Conservation (phyloP, 2,113 vertebrate species). For the Pseudorasbora parva region DNA sequence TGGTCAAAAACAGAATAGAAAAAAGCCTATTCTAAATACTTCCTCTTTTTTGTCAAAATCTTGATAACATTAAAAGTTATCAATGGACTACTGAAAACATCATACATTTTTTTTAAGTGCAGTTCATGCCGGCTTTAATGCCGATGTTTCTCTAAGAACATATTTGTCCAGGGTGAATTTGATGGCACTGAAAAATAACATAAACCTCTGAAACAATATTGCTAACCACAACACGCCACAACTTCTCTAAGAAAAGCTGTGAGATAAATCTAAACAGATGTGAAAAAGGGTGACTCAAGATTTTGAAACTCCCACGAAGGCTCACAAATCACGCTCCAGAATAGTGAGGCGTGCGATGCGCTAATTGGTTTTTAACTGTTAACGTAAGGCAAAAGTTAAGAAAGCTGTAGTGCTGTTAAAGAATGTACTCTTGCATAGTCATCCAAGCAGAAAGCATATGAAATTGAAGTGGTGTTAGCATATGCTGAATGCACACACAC, state of each 20-base stretch:
- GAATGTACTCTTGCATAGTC: slow-evolving; percentile 27
- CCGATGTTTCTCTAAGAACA: neutral
- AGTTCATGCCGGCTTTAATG: too few relatives aligned
- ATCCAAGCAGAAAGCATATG: slow-evolving; percentile 23
- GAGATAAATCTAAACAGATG: neutral
- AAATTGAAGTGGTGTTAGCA: slow-evolving; percentile 32
- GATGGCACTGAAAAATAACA: neutral
- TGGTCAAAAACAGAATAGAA: too few relatives aligned
- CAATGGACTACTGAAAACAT: too few relatives aligned
- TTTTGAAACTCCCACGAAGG: neutral
- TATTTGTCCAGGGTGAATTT: neutral
- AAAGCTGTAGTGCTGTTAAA: slow-evolving; percentile 23
- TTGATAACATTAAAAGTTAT: too few relatives aligned
- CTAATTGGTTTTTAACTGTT: slow-evolving; percentile 40
- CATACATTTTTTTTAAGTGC: too few relatives aligned
- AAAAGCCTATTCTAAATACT: too few relatives aligned
- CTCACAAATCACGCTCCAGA: slow-evolving; percentile 6
- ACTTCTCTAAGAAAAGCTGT: neutral
- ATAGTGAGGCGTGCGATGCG: slow-evolving; percentile 11
- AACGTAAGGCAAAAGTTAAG: slow-evolving; percentile 12
- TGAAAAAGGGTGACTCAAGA: neutral
- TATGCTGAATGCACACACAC: slow-evolving; percentile 39
- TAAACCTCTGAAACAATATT: neutral
- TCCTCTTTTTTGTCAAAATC: too few relatives aligned
- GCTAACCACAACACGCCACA: neutral